Conservation (phyloP, 2,113 vertebrate genomes). For the Romanogobio albipinnatus region DNA sequence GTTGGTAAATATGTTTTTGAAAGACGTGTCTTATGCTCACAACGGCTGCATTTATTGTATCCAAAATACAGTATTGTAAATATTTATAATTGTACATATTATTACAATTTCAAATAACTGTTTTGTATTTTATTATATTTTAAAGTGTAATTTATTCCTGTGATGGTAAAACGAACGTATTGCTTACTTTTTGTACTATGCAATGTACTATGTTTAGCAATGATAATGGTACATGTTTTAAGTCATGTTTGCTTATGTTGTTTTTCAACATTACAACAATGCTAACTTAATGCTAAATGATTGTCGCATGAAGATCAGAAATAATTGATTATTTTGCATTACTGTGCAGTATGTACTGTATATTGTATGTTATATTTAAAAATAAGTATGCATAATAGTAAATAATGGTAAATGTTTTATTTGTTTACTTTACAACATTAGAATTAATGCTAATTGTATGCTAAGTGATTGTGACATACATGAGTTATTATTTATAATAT, state of each 20-base stretch:
- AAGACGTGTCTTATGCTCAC: too few species aligned
- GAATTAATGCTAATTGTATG: background rate
- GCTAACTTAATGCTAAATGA: background rate
- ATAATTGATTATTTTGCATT: background rate
- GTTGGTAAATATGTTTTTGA: too few species aligned
- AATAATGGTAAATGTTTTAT: background rate
- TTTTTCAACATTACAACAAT: background rate
- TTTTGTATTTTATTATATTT: too few species aligned
- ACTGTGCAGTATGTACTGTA: background rate
- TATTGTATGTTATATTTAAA: background rate
- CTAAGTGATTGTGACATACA: background rate
- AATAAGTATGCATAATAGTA: background rate
- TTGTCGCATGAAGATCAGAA: background rate
- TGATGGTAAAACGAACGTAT: background rate
- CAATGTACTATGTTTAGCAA: background rate
- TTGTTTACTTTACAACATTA: background rate
- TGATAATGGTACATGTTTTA: background rate
- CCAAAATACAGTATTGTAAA: too few species aligned
- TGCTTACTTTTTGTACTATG: background rate
- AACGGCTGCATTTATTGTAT: too few species aligned
- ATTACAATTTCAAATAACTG: too few species aligned
- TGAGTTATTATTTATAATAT: too few species aligned
- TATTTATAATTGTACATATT: too few species aligned
- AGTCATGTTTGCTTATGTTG: background rate
- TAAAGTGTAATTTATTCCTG: too few species aligned